Evolutionary conservation across 2,113 vertebrate genomes (phyloP).

Genomic region (cat (Felis catus)): F.catus_Fca126_mat1.0 CM031418.1:115789501-115790000

Average conservation of each 20-base stretch:
- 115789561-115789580: neutral
- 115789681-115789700: no score
- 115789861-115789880: neutral
- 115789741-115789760: no score
- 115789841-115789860: neutral
- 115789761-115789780: no score
- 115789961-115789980: neutral
- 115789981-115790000: neutral
- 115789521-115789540: neutral
- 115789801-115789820: no score
- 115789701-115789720: no score
- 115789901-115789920: neutral
- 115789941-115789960: neutral
- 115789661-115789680: no score
- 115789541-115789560: constrained; percentile 39
- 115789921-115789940: neutral
- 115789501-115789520: constrained; percentile 16
- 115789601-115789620: neutral
- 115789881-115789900: neutral
- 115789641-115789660: no score
- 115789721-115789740: no score
- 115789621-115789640: no score
- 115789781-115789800: no score
- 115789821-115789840: no score
- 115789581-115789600: constrained; percentile 23